Evolutionary conservation across 2,888 invertebrate species (phyloP).

Genomic region (Scaeva pyrastri): DNA sequence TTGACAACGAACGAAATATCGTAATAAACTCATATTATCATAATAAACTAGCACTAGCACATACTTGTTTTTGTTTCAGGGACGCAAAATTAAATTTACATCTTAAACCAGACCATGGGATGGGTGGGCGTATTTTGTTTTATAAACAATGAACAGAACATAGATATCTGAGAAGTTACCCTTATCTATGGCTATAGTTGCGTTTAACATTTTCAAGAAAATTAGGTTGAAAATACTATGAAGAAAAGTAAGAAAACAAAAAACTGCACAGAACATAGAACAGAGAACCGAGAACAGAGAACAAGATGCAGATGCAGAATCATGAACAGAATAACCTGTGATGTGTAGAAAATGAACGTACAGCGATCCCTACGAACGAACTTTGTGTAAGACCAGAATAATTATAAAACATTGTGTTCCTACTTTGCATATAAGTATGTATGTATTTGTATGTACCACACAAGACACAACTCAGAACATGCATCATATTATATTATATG

Average conservation of each 20-base stretch:
- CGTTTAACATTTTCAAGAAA: constrained; percentile 12
- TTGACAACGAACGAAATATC: constrained; percentile 15
- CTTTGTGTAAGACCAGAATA: constrained; percentile 31
- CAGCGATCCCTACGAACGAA: constrained; percentile 16
- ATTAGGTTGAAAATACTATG: constrained; percentile 3
- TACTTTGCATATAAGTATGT: constrained; percentile 55
- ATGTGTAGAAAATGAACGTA: background rate
- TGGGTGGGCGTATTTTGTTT: constrained; percentile 23
- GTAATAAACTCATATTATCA: constrained; percentile 9
- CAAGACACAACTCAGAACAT: constrained; percentile 47
- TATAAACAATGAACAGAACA: constrained; percentile 10
- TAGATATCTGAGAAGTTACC: background rate
- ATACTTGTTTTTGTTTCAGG: constrained; percentile 17
- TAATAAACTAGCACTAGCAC: too few species aligned
- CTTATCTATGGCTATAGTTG: background rate
- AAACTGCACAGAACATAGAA: too few species aligned
- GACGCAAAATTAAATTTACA: constrained; percentile 14
- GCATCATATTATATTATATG: constrained; percentile 42
- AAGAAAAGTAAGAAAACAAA: too few species aligned
- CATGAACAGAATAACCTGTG: constrained; percentile 48
- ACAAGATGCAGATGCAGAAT: constrained; percentile 67
- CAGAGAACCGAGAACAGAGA: constrained; percentile 48
- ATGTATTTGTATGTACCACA: constrained; percentile 23
- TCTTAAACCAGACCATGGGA: constrained; percentile 1
- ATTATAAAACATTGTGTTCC: constrained; percentile 18